Evolutionary conservation across 2,888 invertebrate genomes (phyloP), one percentile per base, ranked within the genome.

Genomic region (Thymelicus acteon): DNA sequence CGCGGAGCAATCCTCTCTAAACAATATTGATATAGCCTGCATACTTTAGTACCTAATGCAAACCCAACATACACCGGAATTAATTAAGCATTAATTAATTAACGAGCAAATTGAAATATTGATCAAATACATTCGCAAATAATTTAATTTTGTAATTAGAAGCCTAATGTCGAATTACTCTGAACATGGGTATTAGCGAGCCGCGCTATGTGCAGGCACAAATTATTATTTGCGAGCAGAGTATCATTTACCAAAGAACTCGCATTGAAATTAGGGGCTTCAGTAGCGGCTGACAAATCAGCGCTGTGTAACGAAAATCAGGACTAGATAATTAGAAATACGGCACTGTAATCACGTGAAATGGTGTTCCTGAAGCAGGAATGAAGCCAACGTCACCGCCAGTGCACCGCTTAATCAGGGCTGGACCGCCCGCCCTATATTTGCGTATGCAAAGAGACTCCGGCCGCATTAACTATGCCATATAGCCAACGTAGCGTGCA

Each of bases 401-500:
- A 83, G 85, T 86, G 88, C 85, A 91, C 91, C 91, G 91, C 91
- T 93, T 93, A 93, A 93, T 93, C 93, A 93, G 91, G 90, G 86
- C 86, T 84, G 89, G 87, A 83, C 89, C 88, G 86, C 86, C 90
- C 90, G 92, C 91, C 91, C 92, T 92, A 92, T 93, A 93, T 94
- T 94, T 94, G 92, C 93, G 90, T 94, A 94, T 94, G 94, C 93
- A 94, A 94, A 94, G 94, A 93, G 93, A 90, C 89, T 86, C 83
- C 86, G 87, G 91, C 90, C 92, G 84, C 92, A 94, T 94, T 93
- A 93, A 91, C 93, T 91, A 94, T 93, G 93, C 93, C 92, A 93
- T 93, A 94, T 93, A 93, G 90, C 90, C 92, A 91, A 89, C 92
- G 90, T 90, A 92, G 90, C 93, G 89, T 93, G 92, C 91, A 90